phyloP scores from a whole-genome alignment of 2,888 invertebrate species.

The Carterocephalus palaemon region DNA sequence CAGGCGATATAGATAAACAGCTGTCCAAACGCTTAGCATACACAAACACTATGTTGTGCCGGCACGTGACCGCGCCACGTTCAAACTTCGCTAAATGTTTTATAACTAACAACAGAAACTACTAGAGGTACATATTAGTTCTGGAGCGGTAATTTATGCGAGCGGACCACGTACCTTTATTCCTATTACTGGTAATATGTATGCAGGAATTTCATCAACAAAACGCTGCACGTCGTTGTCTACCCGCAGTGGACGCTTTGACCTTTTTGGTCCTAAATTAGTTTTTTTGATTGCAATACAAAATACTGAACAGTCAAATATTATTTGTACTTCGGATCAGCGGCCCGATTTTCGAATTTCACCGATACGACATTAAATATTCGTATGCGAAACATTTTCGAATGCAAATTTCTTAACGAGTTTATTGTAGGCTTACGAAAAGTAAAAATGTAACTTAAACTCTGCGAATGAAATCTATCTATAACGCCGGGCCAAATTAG shows the following conservation, averaged over 20 bases:
- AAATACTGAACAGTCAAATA: no score
- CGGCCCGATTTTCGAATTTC: no score
- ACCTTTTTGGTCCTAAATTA: no score
- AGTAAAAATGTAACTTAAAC: no score
- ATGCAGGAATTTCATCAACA: conserved; percentile 22
- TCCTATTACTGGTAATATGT: conserved; percentile 21
- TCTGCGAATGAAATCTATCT: no score
- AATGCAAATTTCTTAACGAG: no score
- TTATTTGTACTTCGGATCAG: no score
- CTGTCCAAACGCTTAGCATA: not conserved
- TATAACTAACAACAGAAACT: conserved; percentile 1
- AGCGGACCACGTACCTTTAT: conserved; percentile 19
- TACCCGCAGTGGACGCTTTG: conserved; percentile 3
- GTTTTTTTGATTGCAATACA: no score
- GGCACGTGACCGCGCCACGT: conserved; percentile 1
- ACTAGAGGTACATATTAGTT: not conserved
- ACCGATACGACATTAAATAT: no score
- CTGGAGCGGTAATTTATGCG: conserved; percentile 14
- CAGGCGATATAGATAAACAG: not conserved
- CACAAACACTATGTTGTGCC: not conserved
- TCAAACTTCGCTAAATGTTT: not conserved
- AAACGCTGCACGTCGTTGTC: conserved; percentile 10
- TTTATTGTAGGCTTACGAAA: no score
- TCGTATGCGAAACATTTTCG: no score
- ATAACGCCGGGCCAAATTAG: no score